These are phyloP conservation scores for Penaeus indicus DNA, from an alignment of 1,140 invertebrate genomes.

Conservation along the genomic window DNA sequence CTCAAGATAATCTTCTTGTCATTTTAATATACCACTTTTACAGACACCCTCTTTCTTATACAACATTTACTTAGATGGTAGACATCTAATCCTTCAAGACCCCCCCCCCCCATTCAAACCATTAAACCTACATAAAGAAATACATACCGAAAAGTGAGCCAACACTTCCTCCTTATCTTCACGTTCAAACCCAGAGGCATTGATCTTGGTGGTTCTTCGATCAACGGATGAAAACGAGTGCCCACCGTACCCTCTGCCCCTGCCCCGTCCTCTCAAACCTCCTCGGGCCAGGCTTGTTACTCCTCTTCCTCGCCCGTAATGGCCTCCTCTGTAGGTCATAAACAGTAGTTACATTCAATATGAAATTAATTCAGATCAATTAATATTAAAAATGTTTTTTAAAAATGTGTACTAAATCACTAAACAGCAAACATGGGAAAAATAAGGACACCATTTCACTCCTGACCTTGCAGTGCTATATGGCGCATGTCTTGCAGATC, in stretches of 20 bases:
- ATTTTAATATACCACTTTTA: neutral
- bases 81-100: neutral
- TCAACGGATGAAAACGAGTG: conserved; percentile 75
- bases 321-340: neutral
- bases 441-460: neutral
- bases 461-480: conserved; percentile 37
- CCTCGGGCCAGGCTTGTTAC: neutral
- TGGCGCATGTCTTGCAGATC: conserved; percentile 35
- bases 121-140: conserved; percentile 5
- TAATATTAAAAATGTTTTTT: neutral
- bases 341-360: neutral
- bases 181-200: conserved; percentile 83
- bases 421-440: neutral
- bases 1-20: conserved; percentile 1
- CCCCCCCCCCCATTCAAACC: neutral
- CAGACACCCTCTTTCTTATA: neutral
- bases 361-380: neutral
- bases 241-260: conserved; percentile 29
- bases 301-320: conserved; percentile 37
- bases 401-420: neutral
- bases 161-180: conserved; percentile 80
- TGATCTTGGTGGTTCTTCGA: conserved; percentile 83
- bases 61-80: neutral
- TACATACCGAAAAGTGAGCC: conserved; percentile 80
- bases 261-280: conserved; percentile 30